Conservation (phyloP, 2,888 invertebrate species). For the Macrophya annulata region DNA sequence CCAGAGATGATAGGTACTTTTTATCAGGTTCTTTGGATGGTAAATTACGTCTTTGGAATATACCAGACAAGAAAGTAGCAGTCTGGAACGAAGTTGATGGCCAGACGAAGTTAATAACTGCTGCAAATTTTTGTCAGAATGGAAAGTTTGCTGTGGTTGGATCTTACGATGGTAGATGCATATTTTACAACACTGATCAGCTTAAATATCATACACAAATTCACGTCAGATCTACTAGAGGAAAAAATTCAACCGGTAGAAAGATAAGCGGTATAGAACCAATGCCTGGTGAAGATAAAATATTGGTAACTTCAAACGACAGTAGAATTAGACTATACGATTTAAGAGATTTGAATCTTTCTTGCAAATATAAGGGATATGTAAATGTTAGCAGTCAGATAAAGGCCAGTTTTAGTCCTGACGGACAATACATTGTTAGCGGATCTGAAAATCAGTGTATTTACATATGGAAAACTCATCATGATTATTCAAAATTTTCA, state of each 20-base stretch:
- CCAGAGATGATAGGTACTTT: conserved; percentile 94
- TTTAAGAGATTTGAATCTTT: conserved; percentile 94
- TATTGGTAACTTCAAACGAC: conserved; percentile 98
- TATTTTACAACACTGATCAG: conserved; percentile 99
- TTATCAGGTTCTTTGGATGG: conserved; percentile 98
- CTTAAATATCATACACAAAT: conserved; percentile 99
- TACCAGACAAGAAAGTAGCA: conserved; percentile 99
- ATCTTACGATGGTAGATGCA: conserved; percentile 98
- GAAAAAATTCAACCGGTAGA: conserved; percentile 95
- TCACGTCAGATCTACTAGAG: conserved; percentile 96
- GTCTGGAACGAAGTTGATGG: conserved; percentile 98
- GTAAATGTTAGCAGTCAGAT: conserved; percentile 98
- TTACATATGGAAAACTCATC: conserved; percentile 98
- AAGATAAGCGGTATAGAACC: conserved; percentile 99
- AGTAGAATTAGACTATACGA: conserved; percentile 98
- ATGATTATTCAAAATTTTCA: conserved; percentile 97
- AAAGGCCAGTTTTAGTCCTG: conserved; percentile 98
- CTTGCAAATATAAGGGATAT: conserved; percentile 97
- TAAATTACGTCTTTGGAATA: conserved; percentile 99
- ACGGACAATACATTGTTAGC: conserved; percentile 98
- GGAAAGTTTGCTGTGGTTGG: conserved; percentile 99
- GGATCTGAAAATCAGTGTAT: conserved; percentile 99
- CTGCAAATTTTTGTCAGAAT: conserved; percentile 98
- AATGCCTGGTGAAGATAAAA: conserved; percentile 97
- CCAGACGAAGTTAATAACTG: conserved; percentile 96